Evolutionary conservation across 2,888 invertebrate genomes (phyloP), one percentile per base, ranked within the genome.

Genomic region (Drosophila mayaguana): DNA sequence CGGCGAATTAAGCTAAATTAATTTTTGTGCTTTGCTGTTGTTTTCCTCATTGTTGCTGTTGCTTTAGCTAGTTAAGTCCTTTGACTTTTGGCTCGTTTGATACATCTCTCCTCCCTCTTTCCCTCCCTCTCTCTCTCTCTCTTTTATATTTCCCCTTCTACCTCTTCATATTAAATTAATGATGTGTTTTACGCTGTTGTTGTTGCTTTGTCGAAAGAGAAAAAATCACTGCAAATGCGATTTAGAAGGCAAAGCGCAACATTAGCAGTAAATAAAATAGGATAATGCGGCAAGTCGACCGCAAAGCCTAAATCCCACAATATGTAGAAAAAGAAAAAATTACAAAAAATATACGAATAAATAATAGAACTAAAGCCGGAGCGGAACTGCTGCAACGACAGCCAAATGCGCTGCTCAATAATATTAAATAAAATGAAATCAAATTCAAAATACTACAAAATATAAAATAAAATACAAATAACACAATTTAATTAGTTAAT

Each of bases 1-100:
- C 76, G 87, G 86, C 90, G 86, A 88, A 90, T 88, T 87, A 87
- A 87, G 90, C 89, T 88, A 88, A 87, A 90, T 87, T 90, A 90
- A 87, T 87, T 87, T 87, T 87, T 86, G 86, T 80, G 80, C 90
- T 83, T 80, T 76, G 83, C 78, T 63, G 53, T 68, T 71, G 66
- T 60, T 80, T 68, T 71, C 20, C 38, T 38, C 54, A 36, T 38
- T 40, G 57, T 22, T 34, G 22, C 20, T 68, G 67, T 66, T 76
- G 64, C 71, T 60, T 62, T 56, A 70, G 62, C 68, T 75, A 64
- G 83, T 83, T 88, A 83, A 83, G 83, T 86, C 80, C 80, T 76
- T 77, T 81, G 57, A 75, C 73, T 82, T 76, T 74, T 67, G 65
- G 42, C 68, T 72, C 60, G 63, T 68, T 74, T 68, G 55, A 70